Percentiles rank a stretch among this genome's conserved stretches.
phyloP scores from a whole-genome alignment of 2,888 invertebrate genomes.

The Megalurothrips usitatus region DNA sequence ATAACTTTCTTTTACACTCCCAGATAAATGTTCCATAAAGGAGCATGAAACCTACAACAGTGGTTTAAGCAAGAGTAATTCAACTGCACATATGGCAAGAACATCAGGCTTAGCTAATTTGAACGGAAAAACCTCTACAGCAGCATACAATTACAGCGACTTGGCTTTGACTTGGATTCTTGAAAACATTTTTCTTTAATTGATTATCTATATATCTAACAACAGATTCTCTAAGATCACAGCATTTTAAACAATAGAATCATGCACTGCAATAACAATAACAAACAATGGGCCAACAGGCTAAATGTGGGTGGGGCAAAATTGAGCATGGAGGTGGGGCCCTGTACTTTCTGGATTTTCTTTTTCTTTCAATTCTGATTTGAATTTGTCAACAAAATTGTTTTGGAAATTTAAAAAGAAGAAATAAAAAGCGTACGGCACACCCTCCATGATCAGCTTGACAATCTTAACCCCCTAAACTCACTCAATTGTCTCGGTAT shows the following conservation, averaged over 20 bases:
- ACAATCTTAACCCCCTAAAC: not conserved
- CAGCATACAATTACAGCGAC: not conserved
- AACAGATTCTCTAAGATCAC: not conserved
- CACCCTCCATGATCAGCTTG: too few species aligned
- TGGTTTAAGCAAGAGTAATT: too few species aligned
- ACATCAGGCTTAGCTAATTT: too few species aligned
- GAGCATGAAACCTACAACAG: too few species aligned
- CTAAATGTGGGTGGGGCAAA: too few species aligned
- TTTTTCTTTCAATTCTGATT: not conserved
- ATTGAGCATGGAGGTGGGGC: not conserved
- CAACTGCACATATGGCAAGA: too few species aligned
- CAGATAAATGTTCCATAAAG: too few species aligned
- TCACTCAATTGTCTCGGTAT: not conserved
- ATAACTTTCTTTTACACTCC: too few species aligned
- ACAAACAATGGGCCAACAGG: not conserved
- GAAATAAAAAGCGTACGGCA: too few species aligned
- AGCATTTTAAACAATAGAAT: not conserved
- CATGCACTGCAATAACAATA: not conserved
- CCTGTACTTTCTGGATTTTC: not conserved
- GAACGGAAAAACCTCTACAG: too few species aligned
- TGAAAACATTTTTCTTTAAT: not conserved
- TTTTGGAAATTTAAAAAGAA: not conserved
- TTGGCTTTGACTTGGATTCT: not conserved
- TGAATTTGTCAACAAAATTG: not conserved
- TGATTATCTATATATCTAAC: constrained; percentile 6